Percentiles rank a stretch among this genome's conserved stretches.
Evolutionary conservation across 35 echinoderm and acorn worm species (phyloP).

Genomic region (Acanthaster planci): DNA sequence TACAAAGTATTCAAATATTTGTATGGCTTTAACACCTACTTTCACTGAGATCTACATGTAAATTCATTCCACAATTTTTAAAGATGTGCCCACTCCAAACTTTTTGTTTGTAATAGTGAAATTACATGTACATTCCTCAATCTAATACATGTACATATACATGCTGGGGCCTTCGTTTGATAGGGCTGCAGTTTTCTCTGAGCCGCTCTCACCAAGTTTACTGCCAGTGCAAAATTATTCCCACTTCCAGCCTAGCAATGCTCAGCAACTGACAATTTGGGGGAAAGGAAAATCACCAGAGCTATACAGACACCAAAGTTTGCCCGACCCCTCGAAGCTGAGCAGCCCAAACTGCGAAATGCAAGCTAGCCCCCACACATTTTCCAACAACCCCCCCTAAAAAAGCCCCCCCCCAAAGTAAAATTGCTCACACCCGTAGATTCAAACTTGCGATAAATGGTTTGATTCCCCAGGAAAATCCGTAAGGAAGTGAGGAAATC

Average conservation of each 20-base stretch:
- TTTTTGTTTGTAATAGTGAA: too few relatives aligned
- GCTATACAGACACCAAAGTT: slow-evolving; percentile 1
- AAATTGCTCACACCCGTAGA: too few relatives aligned
- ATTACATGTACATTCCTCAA: too few relatives aligned
- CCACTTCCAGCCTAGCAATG: not conserved
- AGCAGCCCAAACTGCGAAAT: not conserved
- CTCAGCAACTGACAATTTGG: not conserved
- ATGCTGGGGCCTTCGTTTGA: not conserved
- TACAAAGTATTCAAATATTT: too few relatives aligned
- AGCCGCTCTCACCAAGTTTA: not conserved
- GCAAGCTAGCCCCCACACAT: not conserved
- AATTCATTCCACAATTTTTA: too few relatives aligned
- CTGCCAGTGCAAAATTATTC: not conserved
- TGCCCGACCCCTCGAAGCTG: not conserved
- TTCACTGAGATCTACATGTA: too few relatives aligned
- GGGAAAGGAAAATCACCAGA: not conserved
- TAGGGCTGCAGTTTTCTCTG: not conserved
- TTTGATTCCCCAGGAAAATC: not conserved
- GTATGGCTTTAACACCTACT: too few relatives aligned
- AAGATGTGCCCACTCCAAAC: too few relatives aligned
- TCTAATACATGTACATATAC: not conserved
- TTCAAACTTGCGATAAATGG: not conserved
- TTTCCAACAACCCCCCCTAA: not conserved
- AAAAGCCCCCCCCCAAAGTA: not conserved
- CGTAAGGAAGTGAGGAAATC: not conserved